Percentiles rank a stretch among this genome's conserved stretches.
Conservation (phyloP, 2,797 vertebrate species). For the Masticophis lateralis region DNA sequence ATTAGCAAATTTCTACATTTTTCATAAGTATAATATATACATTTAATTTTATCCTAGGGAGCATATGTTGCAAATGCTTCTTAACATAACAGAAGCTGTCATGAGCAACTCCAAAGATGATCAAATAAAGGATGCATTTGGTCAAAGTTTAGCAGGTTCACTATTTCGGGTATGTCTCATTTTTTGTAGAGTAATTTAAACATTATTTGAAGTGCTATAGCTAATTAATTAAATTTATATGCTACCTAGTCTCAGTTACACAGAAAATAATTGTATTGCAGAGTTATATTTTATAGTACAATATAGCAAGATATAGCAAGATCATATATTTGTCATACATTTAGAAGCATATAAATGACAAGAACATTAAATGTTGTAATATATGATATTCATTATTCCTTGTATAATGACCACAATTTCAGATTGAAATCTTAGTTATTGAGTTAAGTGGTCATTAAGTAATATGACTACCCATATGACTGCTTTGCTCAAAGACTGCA, state of each 20-base stretch:
- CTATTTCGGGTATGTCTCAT: conserved; percentile 86
- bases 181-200: conserved; percentile 29
- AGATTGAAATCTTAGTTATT: neutral
- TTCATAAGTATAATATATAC: neutral
- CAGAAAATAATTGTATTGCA: neutral
- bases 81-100: conserved; percentile 94
- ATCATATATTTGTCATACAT: neutral
- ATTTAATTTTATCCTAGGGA: conserved; percentile 79
- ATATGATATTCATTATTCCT: neutral
- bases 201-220: neutral
- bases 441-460: neutral
- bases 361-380: neutral
- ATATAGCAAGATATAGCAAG: neutral
- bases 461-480: neutral
- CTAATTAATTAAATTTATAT: neutral
- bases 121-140: conserved; percentile 87
- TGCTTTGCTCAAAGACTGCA: neutral
- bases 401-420: neutral
- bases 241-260: neutral
- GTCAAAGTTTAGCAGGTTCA: conserved; percentile 89
- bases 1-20: neutral
- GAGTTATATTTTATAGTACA: neutral
- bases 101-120: conserved; percentile 93
- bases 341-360: neutral
- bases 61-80: conserved; percentile 93